These are phyloP conservation scores for Cheilinus undulatus DNA, from an alignment of 2,113 vertebrate species.

Conservation along the genomic window DNA sequence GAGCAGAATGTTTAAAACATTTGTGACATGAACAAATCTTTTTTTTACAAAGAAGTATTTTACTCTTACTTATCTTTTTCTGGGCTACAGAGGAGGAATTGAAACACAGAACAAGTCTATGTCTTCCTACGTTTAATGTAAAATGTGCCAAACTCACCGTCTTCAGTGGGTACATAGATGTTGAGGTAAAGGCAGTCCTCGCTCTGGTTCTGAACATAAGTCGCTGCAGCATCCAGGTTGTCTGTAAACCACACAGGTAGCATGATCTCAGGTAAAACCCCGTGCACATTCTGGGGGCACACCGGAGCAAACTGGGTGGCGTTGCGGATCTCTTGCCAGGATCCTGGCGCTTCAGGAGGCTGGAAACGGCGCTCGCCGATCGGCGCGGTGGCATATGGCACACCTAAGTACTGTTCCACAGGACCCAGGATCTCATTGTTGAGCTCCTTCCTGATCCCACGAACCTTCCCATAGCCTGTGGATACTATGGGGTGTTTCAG, in stretches of 20 bases:
- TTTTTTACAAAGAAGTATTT: slow-evolving; percentile 7
- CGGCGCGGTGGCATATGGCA: slow-evolving; percentile 92
- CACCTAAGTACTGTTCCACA: slow-evolving; percentile 91
- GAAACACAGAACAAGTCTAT: too few relatives aligned
- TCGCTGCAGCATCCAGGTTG: slow-evolving; percentile 91
- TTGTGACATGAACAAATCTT: slow-evolving; percentile 17
- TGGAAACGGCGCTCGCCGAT: slow-evolving; percentile 91
- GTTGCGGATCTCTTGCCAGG: slow-evolving; percentile 92
- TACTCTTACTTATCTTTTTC: not conserved
- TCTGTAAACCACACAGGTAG: slow-evolving; percentile 95
- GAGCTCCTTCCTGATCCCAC: slow-evolving; percentile 89
- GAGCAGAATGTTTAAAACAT: slow-evolving; percentile 8
- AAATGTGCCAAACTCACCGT: slow-evolving; percentile 85
- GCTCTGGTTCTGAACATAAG: slow-evolving; percentile 93
- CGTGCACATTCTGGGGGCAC: slow-evolving; percentile 93
- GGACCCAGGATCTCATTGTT: slow-evolving; percentile 94
- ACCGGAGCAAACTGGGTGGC: slow-evolving; percentile 91
- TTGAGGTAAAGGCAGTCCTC: slow-evolving; percentile 96
- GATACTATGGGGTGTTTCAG: slow-evolving; percentile 88
- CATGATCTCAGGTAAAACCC: slow-evolving; percentile 93
- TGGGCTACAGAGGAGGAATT: too few relatives aligned
- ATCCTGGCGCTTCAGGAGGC: slow-evolving; percentile 91
- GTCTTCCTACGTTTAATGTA: not conserved
- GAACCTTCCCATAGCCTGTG: slow-evolving; percentile 90
- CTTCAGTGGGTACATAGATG: slow-evolving; percentile 93